Evolutionary conservation across 2,797 vertebrate species (phyloP).

Genomic region (Phataginus tricuspis): DNA sequence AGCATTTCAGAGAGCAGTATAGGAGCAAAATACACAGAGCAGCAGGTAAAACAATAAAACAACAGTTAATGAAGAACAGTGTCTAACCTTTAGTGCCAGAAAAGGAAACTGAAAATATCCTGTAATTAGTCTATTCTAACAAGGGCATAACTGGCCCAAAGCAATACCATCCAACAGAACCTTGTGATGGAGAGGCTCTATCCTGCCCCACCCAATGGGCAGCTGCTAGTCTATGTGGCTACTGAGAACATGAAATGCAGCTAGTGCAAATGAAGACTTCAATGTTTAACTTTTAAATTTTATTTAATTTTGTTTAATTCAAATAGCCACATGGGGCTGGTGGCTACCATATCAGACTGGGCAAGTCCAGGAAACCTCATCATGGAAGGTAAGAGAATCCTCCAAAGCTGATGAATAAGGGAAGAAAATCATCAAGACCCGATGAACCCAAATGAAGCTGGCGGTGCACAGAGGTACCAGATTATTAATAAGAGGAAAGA

Average conservation of each 20-base stretch:
- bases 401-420: not conserved
- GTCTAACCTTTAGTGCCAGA: not conserved
- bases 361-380: not conserved
- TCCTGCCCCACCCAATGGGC: not conserved
- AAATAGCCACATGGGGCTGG: not conserved
- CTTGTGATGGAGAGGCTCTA: not conserved
- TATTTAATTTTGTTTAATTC: constrained; percentile 15
- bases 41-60: not conserved
- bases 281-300: not conserved
- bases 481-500: not conserved
- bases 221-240: not conserved
- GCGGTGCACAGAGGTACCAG: not conserved
- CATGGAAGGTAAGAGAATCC: not conserved
- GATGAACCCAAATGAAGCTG: not conserved
- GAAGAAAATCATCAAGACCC: not conserved
- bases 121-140: not conserved
- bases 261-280: not conserved
- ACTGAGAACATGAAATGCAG: not conserved
- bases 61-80: not conserved
- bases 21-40: not conserved
- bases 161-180: not conserved
- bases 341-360: not conserved
- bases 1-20: not conserved
- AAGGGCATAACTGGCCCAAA: not conserved
- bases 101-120: not conserved